These are phyloP conservation scores for Crocidura indochinensis DNA, from an alignment of 2,797 vertebrate species.

Conservation along the genomic window DNA sequence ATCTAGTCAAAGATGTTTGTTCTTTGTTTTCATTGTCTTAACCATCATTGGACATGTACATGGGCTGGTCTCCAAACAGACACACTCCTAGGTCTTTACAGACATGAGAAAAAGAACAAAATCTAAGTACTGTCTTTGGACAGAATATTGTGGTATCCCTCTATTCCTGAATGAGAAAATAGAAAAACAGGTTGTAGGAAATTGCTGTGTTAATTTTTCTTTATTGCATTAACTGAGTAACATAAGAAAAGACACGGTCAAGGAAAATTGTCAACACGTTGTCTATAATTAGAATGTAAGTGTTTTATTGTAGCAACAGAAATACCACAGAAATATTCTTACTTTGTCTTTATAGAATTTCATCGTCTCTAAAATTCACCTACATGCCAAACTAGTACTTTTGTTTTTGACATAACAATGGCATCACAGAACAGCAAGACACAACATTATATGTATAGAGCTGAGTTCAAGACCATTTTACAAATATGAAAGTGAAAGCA, in stretches of 20 bases:
- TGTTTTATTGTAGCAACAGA: slow-evolving; percentile 10
- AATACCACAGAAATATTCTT: slow-evolving; percentile 29
- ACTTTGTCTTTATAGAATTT: slow-evolving; percentile 23
- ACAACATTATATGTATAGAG: neutral
- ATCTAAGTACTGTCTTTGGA: neutral
- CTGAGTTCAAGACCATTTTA: neutral
- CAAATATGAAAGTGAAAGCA: neutral
- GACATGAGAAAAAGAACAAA: neutral
- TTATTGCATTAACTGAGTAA: neutral
- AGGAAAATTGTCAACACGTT: neutral
- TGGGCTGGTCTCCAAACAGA: neutral
- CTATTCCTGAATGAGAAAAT: neutral
- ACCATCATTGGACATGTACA: neutral
- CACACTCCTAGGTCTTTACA: neutral
- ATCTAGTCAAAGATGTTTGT: neutral
- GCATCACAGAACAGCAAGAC: neutral
- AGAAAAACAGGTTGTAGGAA: slow-evolving; percentile 3
- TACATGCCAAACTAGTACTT: neutral
- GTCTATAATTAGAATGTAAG: neutral
- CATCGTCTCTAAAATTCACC: neutral
- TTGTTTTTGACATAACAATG: neutral
- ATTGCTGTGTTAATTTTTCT: slow-evolving; percentile 1
- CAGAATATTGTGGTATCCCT: neutral
- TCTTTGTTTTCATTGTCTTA: neutral
- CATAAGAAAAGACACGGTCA: neutral